Conservation (phyloP, 2,888 invertebrate genomes). For the Ellobium chinense region DNA sequence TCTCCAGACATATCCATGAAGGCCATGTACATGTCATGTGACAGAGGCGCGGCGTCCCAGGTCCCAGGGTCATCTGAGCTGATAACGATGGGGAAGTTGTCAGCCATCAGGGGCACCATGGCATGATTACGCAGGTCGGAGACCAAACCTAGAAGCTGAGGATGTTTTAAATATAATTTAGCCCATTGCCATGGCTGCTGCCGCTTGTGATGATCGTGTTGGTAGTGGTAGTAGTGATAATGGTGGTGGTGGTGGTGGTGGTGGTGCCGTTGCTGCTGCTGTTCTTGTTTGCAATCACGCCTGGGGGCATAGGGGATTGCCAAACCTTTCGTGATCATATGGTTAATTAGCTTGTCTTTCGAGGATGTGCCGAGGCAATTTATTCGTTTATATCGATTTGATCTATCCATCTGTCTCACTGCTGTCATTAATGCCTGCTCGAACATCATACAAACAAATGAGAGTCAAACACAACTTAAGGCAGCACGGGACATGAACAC, state of each 20-base stretch:
- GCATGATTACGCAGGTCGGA: conserved; percentile 74
- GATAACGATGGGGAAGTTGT: conserved; percentile 70
- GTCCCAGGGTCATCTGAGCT: conserved; percentile 73
- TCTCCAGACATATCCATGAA: conserved; percentile 74
- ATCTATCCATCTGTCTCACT: too few relatives aligned
- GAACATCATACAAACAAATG: too few relatives aligned
- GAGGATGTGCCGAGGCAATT: too few relatives aligned
- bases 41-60: conserved; percentile 71
- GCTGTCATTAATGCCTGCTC: too few relatives aligned
- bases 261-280: background rate
- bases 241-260: background rate
- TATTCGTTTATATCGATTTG: too few relatives aligned
- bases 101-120: conserved; percentile 62
- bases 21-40: conserved; percentile 74
- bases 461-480: too few relatives aligned
- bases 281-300: background rate
- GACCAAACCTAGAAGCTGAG: conserved; percentile 70
- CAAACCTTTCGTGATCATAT: too few relatives aligned
- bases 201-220: background rate
- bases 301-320: too few relatives aligned
- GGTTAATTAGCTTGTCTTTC: too few relatives aligned
- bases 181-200: background rate
- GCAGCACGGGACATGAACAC: too few relatives aligned
- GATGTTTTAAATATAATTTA: background rate
- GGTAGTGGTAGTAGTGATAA: background rate